Base-by-base conservation (phyloP, 2,113 vertebrate genomes). In the Brachyistius frenatus region DNA sequence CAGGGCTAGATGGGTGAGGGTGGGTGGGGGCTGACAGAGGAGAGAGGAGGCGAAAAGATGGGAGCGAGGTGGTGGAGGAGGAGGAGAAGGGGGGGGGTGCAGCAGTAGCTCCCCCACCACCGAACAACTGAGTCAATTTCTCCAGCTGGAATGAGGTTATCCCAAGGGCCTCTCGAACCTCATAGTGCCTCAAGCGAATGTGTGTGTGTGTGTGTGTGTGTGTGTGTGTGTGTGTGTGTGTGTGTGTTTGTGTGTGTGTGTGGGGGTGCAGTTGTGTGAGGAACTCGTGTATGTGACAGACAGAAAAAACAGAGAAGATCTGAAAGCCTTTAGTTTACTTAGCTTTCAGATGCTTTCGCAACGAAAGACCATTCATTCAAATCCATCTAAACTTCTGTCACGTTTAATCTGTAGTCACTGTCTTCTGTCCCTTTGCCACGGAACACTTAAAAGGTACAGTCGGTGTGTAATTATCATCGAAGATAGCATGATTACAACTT, bases 101-200 rank as follows among this genome's bases (percentile, higher is more conserved):
- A 14, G 70, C 35, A 60, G 68, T 47, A 77, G 61, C 73, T 66
- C 73, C 66, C 65, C 75, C 44, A 41, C 74, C 64, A 53, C 64
- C 61, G 72, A 64, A 73, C 62, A 66, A 84, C 62, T 47, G 75
- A 89, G 86, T 87, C 72, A 72, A 88, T 91, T 90, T 92, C 83
- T 90, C 67, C 67, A 79, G 82, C 82, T 86, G 82, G 85, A 88
- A 86, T 89, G 80, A 92, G 82, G 86, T 86, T 90, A 85, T 87
- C 80, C 85, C 71, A 76, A 67, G 78, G 87, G 90, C 71, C 81
- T 73, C 50, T 44, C 47, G 39, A 66, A 84, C 50, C 81, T 56
- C 41, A 47, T 49, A 32, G 78, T 41, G 81, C 85, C 68, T 88
- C 50, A 33, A 86, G 82, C 41, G 44, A 91, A 68, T 10, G 55